Percentiles rank a stretch among this genome's conserved stretches.
phyloP scores from a whole-genome alignment of 2,797 vertebrate species.

The Sebastes miniatus region DNA sequence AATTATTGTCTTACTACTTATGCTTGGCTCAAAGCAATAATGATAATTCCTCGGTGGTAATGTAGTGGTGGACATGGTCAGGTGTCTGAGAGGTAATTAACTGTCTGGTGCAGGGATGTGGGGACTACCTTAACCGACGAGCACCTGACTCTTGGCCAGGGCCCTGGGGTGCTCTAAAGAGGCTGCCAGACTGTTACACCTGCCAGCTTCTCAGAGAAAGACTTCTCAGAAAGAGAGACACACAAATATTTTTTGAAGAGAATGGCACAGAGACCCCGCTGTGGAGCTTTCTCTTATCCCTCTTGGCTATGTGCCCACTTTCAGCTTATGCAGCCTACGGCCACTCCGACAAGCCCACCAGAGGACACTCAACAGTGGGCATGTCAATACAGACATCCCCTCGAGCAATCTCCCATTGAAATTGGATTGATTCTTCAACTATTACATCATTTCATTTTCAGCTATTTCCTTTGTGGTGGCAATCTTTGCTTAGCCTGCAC shows the following conservation, averaged over 20 bases:
- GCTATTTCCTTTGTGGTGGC: constrained; percentile 13
- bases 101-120: constrained; percentile 46
- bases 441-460: constrained; percentile 34
- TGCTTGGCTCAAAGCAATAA: constrained; percentile 14
- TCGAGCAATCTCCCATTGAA: constrained; percentile 29
- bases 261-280: constrained; percentile 47
- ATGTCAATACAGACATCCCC: constrained; percentile 51
- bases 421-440: constrained; percentile 50
- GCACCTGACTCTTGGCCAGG: constrained; percentile 58
- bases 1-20: background rate
- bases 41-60: constrained; percentile 3
- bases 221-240: constrained; percentile 39
- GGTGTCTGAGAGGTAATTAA: constrained; percentile 64
- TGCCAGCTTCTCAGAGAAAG: constrained; percentile 55
- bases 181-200: constrained; percentile 60
- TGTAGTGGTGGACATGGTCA: constrained; percentile 22
- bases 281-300: constrained; percentile 57
- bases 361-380: constrained; percentile 56
- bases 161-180: constrained; percentile 60
- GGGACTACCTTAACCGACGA: constrained; percentile 57
- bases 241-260: constrained; percentile 48
- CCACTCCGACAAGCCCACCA: constrained; percentile 44
- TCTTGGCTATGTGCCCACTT: constrained; percentile 46
- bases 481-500: background rate
- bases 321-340: constrained; percentile 35